Evolutionary conservation across 2,113 vertebrate genomes (phyloP).

Genomic region (Apistogramma diplotaenia): DNA sequence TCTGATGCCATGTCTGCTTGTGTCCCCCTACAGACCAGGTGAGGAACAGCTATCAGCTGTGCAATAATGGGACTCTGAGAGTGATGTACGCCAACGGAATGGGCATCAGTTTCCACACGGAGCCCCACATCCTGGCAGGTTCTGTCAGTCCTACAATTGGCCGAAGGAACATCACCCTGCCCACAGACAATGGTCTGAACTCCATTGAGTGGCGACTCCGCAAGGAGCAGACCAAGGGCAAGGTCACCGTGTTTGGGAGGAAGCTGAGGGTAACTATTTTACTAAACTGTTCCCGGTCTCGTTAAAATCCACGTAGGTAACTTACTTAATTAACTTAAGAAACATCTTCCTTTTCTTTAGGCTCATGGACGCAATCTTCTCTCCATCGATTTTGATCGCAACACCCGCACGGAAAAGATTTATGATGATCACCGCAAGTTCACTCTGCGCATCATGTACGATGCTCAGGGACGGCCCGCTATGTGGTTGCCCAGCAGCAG

Average conservation of each 20-base stretch:
- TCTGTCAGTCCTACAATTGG: constrained; percentile 96
- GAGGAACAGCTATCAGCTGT: constrained; percentile 98
- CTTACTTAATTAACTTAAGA: neutral
- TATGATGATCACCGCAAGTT: constrained; percentile 99
- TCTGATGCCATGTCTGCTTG: neutral
- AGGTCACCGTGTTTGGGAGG: constrained; percentile 96
- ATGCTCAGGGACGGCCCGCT: constrained; percentile 91
- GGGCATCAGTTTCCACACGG: constrained; percentile 98
- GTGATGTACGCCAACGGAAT: constrained; percentile 99
- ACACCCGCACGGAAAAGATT: constrained; percentile 97
- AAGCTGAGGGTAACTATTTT: constrained; percentile 90
- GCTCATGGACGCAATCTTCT: constrained; percentile 95
- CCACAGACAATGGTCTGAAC: constrained; percentile 96
- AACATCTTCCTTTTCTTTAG: constrained; percentile 61
- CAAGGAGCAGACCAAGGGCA: constrained; percentile 97
- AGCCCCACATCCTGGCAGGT: constrained; percentile 95
- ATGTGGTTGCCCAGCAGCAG: constrained; percentile 98
- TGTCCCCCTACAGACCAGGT: constrained; percentile 88
- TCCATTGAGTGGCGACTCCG: constrained; percentile 98
- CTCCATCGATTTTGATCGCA: constrained; percentile 97
- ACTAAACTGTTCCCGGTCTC: neutral
- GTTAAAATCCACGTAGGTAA: neutral
- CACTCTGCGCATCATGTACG: constrained; percentile 94
- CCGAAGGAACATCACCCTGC: constrained; percentile 95
- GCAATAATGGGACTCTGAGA: constrained; percentile 95